Percentiles rank a stretch among this genome's conserved stretches.
These are phyloP conservation scores for Protophormia terraenovae DNA, from an alignment of 2,888 invertebrate species.

Conservation along the genomic window DNA sequence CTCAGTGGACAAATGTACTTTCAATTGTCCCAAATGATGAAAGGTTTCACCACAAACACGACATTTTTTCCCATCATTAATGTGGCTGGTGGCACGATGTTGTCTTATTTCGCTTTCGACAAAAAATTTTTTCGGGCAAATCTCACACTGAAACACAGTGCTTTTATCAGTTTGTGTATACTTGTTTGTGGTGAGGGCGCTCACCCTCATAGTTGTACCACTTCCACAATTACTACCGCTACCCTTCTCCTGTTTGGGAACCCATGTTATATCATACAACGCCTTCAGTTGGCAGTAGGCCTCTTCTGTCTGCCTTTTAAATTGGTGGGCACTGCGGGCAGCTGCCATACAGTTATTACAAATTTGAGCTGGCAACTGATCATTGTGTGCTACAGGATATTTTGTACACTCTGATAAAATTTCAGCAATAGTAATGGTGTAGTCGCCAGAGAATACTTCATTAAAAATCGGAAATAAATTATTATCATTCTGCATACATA, in stretches of 20 bases:
- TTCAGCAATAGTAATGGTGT: conserved; percentile 73
- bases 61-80: conserved; percentile 75
- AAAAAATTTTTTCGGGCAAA: conserved; percentile 77
- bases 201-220: conserved; percentile 6
- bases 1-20: conserved; percentile 77
- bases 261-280: conserved; percentile 70
- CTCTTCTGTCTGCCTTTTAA: conserved; percentile 78
- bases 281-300: conserved; percentile 77
- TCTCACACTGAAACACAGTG: conserved; percentile 76
- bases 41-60: conserved; percentile 81
- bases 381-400: conserved; percentile 80
- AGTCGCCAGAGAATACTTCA: conserved; percentile 72
- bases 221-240: neutral
- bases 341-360: conserved; percentile 76
- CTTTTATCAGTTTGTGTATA: conserved; percentile 78
- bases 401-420: conserved; percentile 78
- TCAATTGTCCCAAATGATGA: conserved; percentile 80
- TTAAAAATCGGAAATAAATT: conserved; percentile 76
- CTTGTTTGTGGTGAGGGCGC: conserved; percentile 61
- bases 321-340: conserved; percentile 77
- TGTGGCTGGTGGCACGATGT: conserved; percentile 73
- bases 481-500: conserved; percentile 75
- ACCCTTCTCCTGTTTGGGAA: conserved; percentile 63
- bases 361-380: conserved; percentile 80
- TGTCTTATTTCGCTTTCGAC: conserved; percentile 73